Evolutionary conservation across 2,888 invertebrate genomes (phyloP).

Genomic region (Deladenus siricidicola): DNA sequence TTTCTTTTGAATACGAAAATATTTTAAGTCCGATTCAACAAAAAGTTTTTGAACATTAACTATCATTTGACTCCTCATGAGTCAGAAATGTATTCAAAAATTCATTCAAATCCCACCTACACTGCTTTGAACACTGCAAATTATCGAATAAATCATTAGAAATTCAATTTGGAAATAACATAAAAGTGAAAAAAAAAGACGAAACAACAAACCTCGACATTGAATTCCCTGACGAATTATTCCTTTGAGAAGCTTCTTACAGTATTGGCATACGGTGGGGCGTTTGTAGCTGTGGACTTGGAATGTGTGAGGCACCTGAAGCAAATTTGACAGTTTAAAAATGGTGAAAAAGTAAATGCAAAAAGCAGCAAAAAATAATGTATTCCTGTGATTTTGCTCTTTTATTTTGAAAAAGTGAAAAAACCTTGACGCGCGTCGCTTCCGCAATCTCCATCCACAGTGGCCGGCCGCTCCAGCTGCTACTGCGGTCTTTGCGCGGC

Average conservation of each 20-base stretch:
- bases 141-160: no score
- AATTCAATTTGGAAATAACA: no score
- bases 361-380: neutral
- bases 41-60: no score
- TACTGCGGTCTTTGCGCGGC: constrained; percentile 52
- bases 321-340: constrained; percentile 27
- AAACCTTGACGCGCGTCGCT: constrained; percentile 60
- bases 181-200: neutral
- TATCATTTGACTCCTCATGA: no score
- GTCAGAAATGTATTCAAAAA: no score
- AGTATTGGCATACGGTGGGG: constrained; percentile 89
- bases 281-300: constrained; percentile 90
- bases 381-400: constrained; percentile 6
- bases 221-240: constrained; percentile 86
- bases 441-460: constrained; percentile 68
- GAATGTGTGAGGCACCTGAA: constrained; percentile 56
- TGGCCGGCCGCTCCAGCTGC: constrained; percentile 61
- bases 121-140: no score
- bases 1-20: no score
- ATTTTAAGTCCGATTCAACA: no score
- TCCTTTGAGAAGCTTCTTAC: constrained; percentile 87
- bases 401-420: neutral
- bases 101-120: no score
- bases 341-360: neutral
- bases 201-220: constrained; percentile 65